phyloP scores from a whole-genome alignment of 2,797 vertebrate species.

The Ambastaia sidthimunki region DNA sequence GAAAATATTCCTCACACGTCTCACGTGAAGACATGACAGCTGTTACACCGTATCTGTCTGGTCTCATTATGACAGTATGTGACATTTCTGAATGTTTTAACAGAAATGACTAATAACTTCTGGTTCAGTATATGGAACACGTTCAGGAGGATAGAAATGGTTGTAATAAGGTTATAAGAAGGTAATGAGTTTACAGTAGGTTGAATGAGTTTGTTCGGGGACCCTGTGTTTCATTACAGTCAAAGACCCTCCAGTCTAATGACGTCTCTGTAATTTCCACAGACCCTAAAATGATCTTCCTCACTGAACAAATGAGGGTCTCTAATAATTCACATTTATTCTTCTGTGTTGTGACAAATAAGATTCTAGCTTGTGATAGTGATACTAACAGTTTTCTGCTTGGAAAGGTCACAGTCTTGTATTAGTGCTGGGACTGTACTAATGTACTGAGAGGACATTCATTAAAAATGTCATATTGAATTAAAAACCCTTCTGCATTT shows the following conservation, averaged over 20 bases:
- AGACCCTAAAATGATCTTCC: not conserved
- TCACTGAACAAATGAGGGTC: conserved; percentile 3
- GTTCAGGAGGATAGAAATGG: not conserved
- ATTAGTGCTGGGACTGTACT: not conserved
- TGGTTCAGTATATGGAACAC: not conserved
- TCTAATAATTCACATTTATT: conserved; percentile 19
- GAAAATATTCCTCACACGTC: conserved; percentile 18
- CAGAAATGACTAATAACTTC: not conserved
- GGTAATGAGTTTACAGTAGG: not conserved
- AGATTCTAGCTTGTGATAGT: conserved; percentile 32
- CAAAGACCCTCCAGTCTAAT: not conserved
- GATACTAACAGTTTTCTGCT: conserved; percentile 39
- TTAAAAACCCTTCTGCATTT: not conserved
- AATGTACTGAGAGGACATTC: conserved; percentile 21
- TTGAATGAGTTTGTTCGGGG: not conserved
- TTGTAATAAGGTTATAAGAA: not conserved
- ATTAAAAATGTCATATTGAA: conserved; percentile 22
- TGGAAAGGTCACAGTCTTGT: conserved; percentile 35
- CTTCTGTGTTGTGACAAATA: conserved; percentile 27
- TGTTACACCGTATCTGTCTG: not conserved
- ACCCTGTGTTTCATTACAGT: not conserved
- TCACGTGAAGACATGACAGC: conserved; percentile 6
- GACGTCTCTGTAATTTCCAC: not conserved
- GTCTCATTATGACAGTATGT: not conserved
- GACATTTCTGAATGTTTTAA: not conserved